Evolutionary conservation across 2,797 vertebrate species (phyloP), one percentile per base, ranked within the genome.

Genomic region (Pagetopsis macropterus): DNA sequence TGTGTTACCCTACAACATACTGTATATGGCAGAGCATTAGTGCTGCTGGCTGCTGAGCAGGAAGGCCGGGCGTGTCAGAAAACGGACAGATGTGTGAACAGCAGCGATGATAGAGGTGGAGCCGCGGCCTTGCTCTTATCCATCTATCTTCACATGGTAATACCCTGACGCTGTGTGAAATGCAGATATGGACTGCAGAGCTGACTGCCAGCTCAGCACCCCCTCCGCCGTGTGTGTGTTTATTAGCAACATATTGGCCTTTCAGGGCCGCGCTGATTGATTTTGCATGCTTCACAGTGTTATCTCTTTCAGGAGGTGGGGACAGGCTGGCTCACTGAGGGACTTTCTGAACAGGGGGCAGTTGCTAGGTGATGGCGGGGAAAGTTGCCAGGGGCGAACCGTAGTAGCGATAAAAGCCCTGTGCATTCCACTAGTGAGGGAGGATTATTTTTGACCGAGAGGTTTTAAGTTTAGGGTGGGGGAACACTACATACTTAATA

Each of bases 241-340:
- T 92, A 92, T 92, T 88, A 84, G 85, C 77, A 86, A 88, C 79
- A 75, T 92, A 92, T 93, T 92, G 92, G 91, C 88, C 70, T 94
- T 92, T 91, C 92, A 88, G 84, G 73, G 79, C 89, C 72, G 84
- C 76, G 84, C 90, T 87, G 91, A 96, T 95, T 90, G 89, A 92
- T 95, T 95, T 88, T 85, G 85, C 84, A 91, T 75, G 90, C 84
- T 87, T 86, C 82, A 78, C 82, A 71, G 84, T 72, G 83, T 85
- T 72, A 79, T 74, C 57, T 75, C 55, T 80, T 51, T 79, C 45
- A 21, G 48, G 41, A 31, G n/a, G 56, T 52, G 40, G 57, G 41
- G 40, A n/a, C 21, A 50, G 64, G 49, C 21, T 58, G 56, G 10
- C 77, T 79, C 61, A 40, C 57, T 2, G 5, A 65, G 45, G 44